Evolutionary conservation across 2,888 invertebrate genomes (phyloP).

Genomic region (Phragmatobia fuliginosa): DNA sequence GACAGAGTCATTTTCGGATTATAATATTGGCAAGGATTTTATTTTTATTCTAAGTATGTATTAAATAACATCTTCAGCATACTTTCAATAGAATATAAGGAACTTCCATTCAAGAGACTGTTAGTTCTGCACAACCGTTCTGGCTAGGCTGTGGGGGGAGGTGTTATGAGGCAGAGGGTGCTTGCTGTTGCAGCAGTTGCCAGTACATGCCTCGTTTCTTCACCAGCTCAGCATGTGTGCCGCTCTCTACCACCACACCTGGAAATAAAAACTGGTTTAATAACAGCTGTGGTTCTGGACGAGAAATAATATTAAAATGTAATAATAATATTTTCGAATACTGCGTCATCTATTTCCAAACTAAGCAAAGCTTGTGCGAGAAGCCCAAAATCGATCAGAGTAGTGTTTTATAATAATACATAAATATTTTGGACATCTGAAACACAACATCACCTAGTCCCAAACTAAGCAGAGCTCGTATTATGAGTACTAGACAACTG

Average conservation of each 20-base stretch:
- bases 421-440: too few relatives aligned
- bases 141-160: background rate
- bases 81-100: background rate
- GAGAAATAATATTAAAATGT: too few relatives aligned
- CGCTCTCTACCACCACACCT: constrained; percentile 78
- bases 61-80: background rate
- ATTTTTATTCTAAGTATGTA: background rate
- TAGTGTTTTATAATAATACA: too few relatives aligned
- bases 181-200: constrained; percentile 74
- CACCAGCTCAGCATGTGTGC: constrained; percentile 74
- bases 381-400: too few relatives aligned
- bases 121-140: background rate
- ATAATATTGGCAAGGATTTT: too few relatives aligned
- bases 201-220: constrained; percentile 70
- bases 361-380: too few relatives aligned
- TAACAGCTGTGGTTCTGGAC: background rate
- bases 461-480: too few relatives aligned
- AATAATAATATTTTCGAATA: too few relatives aligned
- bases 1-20: too few relatives aligned
- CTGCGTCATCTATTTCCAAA: too few relatives aligned
- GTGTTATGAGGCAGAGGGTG: constrained; percentile 35
- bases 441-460: too few relatives aligned
- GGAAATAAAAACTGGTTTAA: constrained; percentile 6
- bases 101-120: background rate
- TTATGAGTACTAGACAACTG: too few relatives aligned